Base-by-base conservation (phyloP, 2,888 invertebrate genomes). In the Andrena dorsata region DNA sequence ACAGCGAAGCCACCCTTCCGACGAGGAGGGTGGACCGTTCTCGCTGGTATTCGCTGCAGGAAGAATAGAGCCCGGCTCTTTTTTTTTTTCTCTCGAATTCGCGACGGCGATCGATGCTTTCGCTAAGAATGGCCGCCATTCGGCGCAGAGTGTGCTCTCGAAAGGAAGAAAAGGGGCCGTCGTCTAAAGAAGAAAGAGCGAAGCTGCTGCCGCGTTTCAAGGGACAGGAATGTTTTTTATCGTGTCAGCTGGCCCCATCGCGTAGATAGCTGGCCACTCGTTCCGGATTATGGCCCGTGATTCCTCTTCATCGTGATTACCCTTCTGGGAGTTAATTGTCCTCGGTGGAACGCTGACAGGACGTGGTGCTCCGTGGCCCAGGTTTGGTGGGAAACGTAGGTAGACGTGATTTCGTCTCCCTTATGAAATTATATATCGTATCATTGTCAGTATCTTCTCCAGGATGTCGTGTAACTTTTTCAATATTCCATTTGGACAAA, bases 41-140 rank as follows among this genome's bases (percentile, higher is more conserved):
- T 53, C 69, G 53, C 53, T 73, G 56, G 30, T 30, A 28, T 49
- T 51, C 61, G 32, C 49, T 63, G 58, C 10, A 13, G 28, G 58
- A 73, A 77, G 72, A 72, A 75, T 60, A 73, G 66, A 60, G 49
- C 16, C 7, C 28, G 16, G 49, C 53, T 60, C 71, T 66, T 73
- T 83, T 80, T 80, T 82, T 80, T 83, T 79, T 79, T n/a, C n/a
- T 82, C 82, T 82, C 74, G 71, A 82, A 82, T 74, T 75, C 60
- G 66, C 56, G 28, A 23, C 56, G 41, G 8, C 75, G 84, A 83
- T 83, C 82, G 76, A 82, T 84, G 82, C 73, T 79, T 61, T 53
- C 51, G 72, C 72, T 49, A 72, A 75, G 82, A 82, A 83, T 83
- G 75, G 77, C 28, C 56, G 66, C 77, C 75, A 82, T 83, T 83